Conservation (phyloP, 1,140 invertebrate genomes). For the Thrips palmi region DNA sequence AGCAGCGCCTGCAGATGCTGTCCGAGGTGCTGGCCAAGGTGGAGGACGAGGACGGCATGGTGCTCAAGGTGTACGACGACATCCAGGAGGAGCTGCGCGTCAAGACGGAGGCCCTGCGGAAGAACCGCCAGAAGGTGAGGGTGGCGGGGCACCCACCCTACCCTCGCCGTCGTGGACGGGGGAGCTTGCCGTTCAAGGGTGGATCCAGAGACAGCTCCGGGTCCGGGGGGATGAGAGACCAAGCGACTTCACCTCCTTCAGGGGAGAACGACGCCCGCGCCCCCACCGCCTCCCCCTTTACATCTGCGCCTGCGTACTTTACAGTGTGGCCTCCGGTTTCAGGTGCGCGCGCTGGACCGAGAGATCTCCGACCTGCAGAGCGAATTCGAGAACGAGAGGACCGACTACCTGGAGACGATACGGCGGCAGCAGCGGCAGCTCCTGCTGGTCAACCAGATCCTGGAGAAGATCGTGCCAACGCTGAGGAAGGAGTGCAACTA, state of each 20-base stretch:
- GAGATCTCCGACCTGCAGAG: conserved; percentile 63
- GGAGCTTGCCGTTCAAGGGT: no score
- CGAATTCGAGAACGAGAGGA: conserved; percentile 67
- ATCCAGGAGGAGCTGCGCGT: conserved; percentile 56
- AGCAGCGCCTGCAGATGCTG: conserved; percentile 43
- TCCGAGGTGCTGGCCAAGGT: conserved; percentile 44
- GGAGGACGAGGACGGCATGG: conserved; percentile 42
- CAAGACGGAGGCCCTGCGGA: conserved; percentile 50
- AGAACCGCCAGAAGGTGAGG: conserved; percentile 43
- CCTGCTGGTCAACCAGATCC: conserved; percentile 46
- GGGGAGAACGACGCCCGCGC: no score
- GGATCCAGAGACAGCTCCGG: no score
- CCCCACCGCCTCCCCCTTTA: no score
- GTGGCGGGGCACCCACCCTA: no score
- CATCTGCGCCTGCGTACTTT: no score
- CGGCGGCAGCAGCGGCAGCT: conserved; percentile 53
- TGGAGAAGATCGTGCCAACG: conserved; percentile 50
- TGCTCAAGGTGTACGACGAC: conserved; percentile 47
- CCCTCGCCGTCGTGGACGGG: no score
- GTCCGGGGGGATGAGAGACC: no score
- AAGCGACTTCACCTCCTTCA: no score
- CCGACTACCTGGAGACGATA: conserved; percentile 73
- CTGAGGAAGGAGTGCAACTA: conserved; percentile 60
- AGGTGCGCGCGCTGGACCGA: conserved; percentile 41
- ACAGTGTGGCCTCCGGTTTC: no score